Base-by-base conservation (phyloP, 2,888 invertebrate genomes). In the Drosophila falleni region DNA sequence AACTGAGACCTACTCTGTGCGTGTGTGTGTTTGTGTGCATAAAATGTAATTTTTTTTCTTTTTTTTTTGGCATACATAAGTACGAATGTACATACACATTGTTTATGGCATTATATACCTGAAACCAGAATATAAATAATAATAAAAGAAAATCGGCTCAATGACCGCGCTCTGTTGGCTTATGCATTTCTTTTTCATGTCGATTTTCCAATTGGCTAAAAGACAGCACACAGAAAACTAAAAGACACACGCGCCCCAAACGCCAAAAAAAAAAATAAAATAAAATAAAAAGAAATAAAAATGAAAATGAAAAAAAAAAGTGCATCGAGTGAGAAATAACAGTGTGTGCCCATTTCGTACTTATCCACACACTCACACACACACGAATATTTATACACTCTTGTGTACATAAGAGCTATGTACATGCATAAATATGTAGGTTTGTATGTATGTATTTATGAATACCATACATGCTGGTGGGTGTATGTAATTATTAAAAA, bases 241-340 rank as follows among this genome's bases (percentile, higher is more conserved):
- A 47, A 58, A 58, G 46, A 58, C 58, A 35, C 19, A 53, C 58
- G 46, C 46, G 58, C 46, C 26, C 46, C 37, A 9, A 35, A 58
- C 15, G 53, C 33, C 13, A 53, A 35, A 46, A 56, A 55, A 55
- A 31, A 41, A 37, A 0, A 29, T 1, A 5, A 29, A 49, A 44
- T n/a, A 44, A 5, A 23, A 66, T 1, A 3, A 23, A 23, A 29
- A 29, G 29, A 29, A 29, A 29, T 1, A 6, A 29, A 29, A 29
- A 29, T 6, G 6, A 35, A 46, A 19, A 19, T 19, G 19, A 19
- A 46, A n/a, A 26, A 62, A 67, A 78, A 79, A 80, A 80, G 71
- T 76, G 78, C 78, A 78, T 62, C 64, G 71, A 76, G 76, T 78
- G 71, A 78, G 39, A 71, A 80, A 78, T 70, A 71, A 70, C 75